Conservation (phyloP, 2,797 vertebrate species). For the Eleutherodactylus coqui region DNA sequence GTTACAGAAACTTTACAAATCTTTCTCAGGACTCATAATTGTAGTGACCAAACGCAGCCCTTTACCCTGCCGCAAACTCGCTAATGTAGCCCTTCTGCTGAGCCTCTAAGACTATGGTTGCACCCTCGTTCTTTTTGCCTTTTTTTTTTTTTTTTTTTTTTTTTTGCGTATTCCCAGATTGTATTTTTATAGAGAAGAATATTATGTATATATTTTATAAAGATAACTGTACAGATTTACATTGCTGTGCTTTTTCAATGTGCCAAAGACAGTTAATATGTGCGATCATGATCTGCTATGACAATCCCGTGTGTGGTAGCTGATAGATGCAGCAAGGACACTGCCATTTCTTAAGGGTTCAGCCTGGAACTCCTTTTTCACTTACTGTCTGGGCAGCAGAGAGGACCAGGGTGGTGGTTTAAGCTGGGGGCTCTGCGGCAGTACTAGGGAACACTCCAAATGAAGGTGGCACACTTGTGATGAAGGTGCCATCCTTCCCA, state of each 20-base stretch:
- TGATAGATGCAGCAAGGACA: background rate
- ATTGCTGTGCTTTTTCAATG: slow-evolving; percentile 29
- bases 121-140: background rate
- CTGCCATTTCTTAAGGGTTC: background rate
- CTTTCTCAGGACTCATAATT: slow-evolving; percentile 42
- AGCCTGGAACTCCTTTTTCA: background rate
- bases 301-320: background rate
- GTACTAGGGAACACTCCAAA: background rate
- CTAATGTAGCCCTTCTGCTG: slow-evolving; percentile 27
- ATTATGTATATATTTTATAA: slow-evolving; percentile 53
- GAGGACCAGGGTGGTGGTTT: background rate
- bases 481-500: background rate
- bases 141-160: too few relatives aligned
- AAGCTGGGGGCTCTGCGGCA: background rate
- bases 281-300: background rate
- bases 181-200: slow-evolving; percentile 58
- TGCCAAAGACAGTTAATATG: slow-evolving; percentile 47
- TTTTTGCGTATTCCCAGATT: slow-evolving; percentile 45
- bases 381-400: background rate
- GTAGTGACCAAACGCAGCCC: slow-evolving; percentile 23
- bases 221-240: slow-evolving; percentile 53
- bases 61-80: background rate
- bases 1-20: slow-evolving; percentile 1
- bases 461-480: background rate
- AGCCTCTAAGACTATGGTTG: background rate